phyloP scores from a whole-genome alignment of 2,797 vertebrate species.

The Hypotaenidia philippensis region DNA sequence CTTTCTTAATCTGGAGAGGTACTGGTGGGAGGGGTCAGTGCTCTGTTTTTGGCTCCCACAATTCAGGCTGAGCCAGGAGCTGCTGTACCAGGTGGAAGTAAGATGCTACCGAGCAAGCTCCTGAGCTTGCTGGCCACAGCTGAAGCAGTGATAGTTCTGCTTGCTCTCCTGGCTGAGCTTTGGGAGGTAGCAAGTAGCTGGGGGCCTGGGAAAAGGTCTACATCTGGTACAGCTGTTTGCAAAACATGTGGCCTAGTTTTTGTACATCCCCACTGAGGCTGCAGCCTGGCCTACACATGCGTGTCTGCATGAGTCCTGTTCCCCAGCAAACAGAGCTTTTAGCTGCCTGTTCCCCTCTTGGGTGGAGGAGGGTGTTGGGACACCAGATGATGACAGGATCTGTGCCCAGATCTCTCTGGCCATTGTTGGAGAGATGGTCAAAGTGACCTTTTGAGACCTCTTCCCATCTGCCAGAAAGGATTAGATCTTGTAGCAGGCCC shows the following conservation, averaged over 20 bases:
- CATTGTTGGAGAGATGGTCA: not conserved
- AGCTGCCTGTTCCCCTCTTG: not conserved
- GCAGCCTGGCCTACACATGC: not conserved
- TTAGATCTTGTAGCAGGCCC: not conserved
- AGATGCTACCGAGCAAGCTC: not conserved
- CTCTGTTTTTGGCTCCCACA: not conserved
- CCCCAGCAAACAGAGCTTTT: not conserved
- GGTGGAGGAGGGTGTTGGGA: not conserved
- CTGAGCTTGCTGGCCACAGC: not conserved
- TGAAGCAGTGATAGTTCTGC: not conserved
- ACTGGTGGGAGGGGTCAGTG: not conserved
- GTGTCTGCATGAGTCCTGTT: not conserved
- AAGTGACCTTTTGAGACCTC: not conserved
- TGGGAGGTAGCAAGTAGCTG: not conserved
- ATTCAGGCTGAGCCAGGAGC: not conserved
- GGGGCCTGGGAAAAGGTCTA: not conserved
- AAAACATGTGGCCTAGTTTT: not conserved
- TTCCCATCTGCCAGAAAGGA: not conserved
- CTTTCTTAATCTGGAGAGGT: not conserved
- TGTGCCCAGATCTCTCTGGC: not conserved
- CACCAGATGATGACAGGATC: rapidly evolving
- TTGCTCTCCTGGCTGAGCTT: not conserved
- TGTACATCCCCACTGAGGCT: not conserved
- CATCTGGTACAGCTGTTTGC: not conserved
- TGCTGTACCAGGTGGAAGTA: not conserved